Percentiles rank a stretch among this genome's conserved stretches.
Conservation (phyloP, 2,888 invertebrate genomes). For the Amiota communis region DNA sequence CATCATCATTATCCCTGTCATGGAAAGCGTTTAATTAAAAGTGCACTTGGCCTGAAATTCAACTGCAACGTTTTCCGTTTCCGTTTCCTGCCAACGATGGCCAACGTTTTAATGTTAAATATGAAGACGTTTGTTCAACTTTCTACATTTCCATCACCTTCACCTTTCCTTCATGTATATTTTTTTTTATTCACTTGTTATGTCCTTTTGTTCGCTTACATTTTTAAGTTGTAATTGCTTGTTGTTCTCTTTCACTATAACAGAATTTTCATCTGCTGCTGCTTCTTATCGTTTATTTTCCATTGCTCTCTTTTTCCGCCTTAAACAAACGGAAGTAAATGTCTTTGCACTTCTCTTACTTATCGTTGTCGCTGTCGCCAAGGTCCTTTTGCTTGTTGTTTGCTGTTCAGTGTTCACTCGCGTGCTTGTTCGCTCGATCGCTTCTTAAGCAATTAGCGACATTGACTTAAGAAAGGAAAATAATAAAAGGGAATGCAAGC, state of each 20-base stretch:
- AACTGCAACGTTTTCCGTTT: not conserved
- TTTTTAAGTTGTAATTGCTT: slow-evolving; percentile 20
- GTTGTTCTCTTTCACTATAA: slow-evolving; percentile 7
- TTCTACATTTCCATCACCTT: not conserved
- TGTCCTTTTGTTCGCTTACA: slow-evolving; percentile 7
- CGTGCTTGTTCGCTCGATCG: not conserved
- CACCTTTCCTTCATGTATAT: not conserved
- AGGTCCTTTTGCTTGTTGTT: too few relatives aligned
- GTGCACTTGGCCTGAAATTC: slow-evolving; percentile 16
- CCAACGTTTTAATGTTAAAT: slow-evolving; percentile 5
- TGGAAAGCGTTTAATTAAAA: slow-evolving; percentile 20
- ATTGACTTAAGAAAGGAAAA: slow-evolving; percentile 6
- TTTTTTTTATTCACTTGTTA: not conserved
- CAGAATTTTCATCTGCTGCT: not conserved
- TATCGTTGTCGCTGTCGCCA: too few relatives aligned
- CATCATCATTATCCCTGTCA: not conserved
- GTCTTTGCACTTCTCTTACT: not conserved
- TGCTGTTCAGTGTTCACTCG: not conserved
- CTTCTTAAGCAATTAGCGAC: slow-evolving; percentile 22
- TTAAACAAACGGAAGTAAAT: too few relatives aligned
- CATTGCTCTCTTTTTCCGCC: not conserved
- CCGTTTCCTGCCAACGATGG: too few relatives aligned
- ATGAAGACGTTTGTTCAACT: not conserved
- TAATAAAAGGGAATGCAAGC: too few relatives aligned
- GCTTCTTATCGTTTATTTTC: not conserved